Evolutionary conservation across 2,797 vertebrate genomes (phyloP).

Genomic region (Pseudomugil tenellus): DNA sequence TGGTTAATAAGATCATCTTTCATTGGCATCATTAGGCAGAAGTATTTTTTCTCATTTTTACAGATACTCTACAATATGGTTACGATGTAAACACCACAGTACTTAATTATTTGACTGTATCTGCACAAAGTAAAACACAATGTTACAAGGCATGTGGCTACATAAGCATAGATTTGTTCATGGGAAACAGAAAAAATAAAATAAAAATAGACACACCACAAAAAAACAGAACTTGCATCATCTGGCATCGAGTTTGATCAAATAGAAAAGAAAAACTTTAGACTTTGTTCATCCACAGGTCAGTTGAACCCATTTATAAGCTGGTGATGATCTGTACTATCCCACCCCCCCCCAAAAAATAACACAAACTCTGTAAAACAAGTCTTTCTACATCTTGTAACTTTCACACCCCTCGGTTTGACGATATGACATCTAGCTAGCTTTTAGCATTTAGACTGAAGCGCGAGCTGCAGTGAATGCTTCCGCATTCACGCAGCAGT

Average conservation of each 20-base stretch:
- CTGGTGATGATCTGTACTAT: conserved; percentile 76
- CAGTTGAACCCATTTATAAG: conserved; percentile 70
- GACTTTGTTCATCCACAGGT: conserved; percentile 78
- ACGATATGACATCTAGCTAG: conserved; percentile 10
- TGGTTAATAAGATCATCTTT: conserved; percentile 78
- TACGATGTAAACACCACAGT: conserved; percentile 87
- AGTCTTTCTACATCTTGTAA: conserved; percentile 31
- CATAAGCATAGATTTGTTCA: conserved; percentile 85
- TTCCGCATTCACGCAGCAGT: conserved; percentile 18
- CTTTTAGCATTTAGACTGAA: conserved; percentile 41
- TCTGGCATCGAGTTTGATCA: conserved; percentile 75
- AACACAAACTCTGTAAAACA: conserved; percentile 13
- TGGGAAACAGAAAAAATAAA: conserved; percentile 49
- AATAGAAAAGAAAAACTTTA: conserved; percentile 41
- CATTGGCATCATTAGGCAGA: conserved; percentile 85
- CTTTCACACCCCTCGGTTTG: conserved; percentile 1
- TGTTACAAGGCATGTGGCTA: conserved; percentile 86
- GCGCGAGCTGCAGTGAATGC: conserved; percentile 11
- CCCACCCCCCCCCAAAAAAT: not conserved
- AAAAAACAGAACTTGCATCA: conserved; percentile 61
- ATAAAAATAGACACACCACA: conserved; percentile 64
- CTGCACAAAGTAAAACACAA: conserved; percentile 83
- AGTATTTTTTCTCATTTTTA: conserved; percentile 45
- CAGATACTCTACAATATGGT: conserved; percentile 81
- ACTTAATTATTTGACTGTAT: conserved; percentile 79